Conservation (phyloP, 1,140 invertebrate genomes). For the Proctacanthus coquilletti region DNA sequence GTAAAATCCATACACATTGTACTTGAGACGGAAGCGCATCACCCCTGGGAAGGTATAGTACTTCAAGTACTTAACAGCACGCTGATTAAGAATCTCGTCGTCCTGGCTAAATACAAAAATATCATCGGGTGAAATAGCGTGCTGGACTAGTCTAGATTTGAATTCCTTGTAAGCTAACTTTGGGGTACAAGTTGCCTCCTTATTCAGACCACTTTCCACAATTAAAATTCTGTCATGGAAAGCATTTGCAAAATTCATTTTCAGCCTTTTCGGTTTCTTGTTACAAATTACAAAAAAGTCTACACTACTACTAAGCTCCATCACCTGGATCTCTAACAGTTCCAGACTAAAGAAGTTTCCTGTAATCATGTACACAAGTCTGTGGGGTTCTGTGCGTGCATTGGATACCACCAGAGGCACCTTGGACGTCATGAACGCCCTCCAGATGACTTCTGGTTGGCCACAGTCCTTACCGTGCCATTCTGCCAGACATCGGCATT, state of each 20-base stretch:
- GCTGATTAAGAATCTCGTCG: slow-evolving; percentile 41
- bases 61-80: slow-evolving; percentile 48
- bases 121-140: slow-evolving; percentile 37
- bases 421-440: slow-evolving; percentile 41
- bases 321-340: slow-evolving; percentile 40
- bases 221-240: slow-evolving; percentile 11
- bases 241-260: slow-evolving; percentile 20
- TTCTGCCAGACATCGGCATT: slow-evolving; percentile 38
- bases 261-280: background rate
- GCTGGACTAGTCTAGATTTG: background rate
- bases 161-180: slow-evolving; percentile 20
- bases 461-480: slow-evolving; percentile 50
- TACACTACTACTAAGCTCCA: slow-evolving; percentile 40
- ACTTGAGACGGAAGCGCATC: slow-evolving; percentile 43
- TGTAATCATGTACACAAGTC: slow-evolving; percentile 40
- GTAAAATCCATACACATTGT: slow-evolving; percentile 52
- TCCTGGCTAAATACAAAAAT: slow-evolving; percentile 40
- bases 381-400: slow-evolving; percentile 16
- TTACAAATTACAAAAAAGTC: slow-evolving; percentile 45
- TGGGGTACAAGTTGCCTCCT: slow-evolving; percentile 15
- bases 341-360: slow-evolving; percentile 37
- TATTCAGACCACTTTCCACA: background rate
- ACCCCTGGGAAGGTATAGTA: slow-evolving; percentile 31
- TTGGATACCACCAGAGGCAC: slow-evolving; percentile 23
- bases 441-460: slow-evolving; percentile 48